Base-by-base conservation (phyloP, 2,113 vertebrate species). In the Danionella cerebrum region DNA sequence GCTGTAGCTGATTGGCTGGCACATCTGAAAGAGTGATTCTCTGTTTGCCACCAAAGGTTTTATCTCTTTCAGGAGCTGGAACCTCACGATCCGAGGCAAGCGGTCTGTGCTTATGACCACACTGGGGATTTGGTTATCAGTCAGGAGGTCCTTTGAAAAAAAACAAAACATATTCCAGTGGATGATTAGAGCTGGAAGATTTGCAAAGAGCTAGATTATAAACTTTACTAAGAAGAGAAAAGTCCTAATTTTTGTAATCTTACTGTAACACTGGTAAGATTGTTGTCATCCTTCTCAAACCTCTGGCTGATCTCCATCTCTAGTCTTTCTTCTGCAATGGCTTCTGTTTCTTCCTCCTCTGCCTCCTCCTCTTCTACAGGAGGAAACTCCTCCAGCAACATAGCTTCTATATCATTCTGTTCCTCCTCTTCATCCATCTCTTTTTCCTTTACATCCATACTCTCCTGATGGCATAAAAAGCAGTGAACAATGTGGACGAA, bases 21-120 rank as follows among this genome's bases (percentile, higher is more conserved):
- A 93, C 73, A 86, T 89, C 76, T 93, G 93, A 82, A 99, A 95
- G 63, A 98, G 86, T 45, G 93, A 92, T 35, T 76, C 87, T 66
- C 96, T 89, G 76, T 94, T 89, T 70, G 88, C 85, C 73, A 90
- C 44, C 38, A 97, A 72, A 2, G 89, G 78, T 64, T 87, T 84
- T 66, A 97, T 62, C 68, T 83, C 89, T 62, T 67, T 74, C n/a
- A 86, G 74, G 33, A 97, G 52, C 52, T 86, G 84, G 52, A 85
- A 85, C 31, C 14, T 72, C 14, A 96, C 84, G 0, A 90, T 74
- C 0, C 41, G 82, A 2, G 76, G 78, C 65, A 86, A 93, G 44
- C 79, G 83, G 38, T 84, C 71, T 60, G 88, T 86, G 31, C 41
- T 80, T 59, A 96, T 75, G 1, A 70, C 36, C 12, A 93, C 63